A percentile compares a stretch with the other conserved stretches of the same genome.
Conservation (phyloP, 2,113 vertebrate genomes). For the Sylvilagus bachmani region DNA sequence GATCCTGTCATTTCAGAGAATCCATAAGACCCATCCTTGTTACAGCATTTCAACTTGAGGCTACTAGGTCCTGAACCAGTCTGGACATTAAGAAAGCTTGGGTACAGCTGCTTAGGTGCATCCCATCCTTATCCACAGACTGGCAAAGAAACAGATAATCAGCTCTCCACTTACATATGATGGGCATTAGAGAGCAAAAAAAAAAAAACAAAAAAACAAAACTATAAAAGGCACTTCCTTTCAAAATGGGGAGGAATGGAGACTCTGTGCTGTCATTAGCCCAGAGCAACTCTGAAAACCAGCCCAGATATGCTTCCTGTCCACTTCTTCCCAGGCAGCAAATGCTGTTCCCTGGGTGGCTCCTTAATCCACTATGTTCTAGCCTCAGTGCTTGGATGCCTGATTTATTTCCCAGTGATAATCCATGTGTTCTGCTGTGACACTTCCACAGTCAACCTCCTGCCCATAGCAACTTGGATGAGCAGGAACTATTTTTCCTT, state of each 20-base stretch:
- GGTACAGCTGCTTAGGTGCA: neutral
- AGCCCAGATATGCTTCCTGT: neutral
- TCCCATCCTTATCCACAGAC: neutral
- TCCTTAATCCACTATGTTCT: neutral
- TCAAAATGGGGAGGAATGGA: neutral
- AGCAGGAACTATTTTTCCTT: neutral
- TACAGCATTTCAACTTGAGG: neutral
- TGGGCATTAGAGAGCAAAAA: neutral
- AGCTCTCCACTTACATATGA: neutral
- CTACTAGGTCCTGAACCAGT: rapidly evolving
- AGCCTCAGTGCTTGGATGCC: too few species aligned
- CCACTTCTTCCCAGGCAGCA: neutral
- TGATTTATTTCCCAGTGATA: too few species aligned
- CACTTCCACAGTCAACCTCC: neutral
- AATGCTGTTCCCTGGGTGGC: neutral
- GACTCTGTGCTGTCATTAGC: neutral
- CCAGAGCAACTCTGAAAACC: neutral
- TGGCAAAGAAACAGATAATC: neutral
- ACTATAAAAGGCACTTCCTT: neutral
- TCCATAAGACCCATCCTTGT: neutral
- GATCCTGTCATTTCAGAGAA: neutral
- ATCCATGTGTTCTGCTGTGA: neutral
- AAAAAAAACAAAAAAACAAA: neutral
- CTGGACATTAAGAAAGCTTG: neutral
- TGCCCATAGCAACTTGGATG: neutral